Percentiles rank a stretch among this genome's conserved stretches.
Conservation (phyloP, 2,888 invertebrate genomes). For the Cataglyphis rosenhaueri region DNA sequence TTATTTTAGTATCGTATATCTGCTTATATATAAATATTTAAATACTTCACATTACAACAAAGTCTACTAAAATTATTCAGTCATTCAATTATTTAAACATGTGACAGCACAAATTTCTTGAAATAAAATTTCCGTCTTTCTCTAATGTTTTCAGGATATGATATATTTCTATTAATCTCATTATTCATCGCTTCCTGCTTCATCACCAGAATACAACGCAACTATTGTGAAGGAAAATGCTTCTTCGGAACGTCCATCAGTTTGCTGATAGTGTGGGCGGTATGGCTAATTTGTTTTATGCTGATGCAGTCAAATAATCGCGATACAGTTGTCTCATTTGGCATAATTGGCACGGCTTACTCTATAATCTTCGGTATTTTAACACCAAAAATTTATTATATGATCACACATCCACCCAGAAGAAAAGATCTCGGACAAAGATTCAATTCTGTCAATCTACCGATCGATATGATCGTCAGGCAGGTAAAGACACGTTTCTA, state of each 20-base stretch:
- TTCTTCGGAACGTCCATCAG: slow-evolving; percentile 87
- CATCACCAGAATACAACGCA: slow-evolving; percentile 88
- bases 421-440: slow-evolving; percentile 85
- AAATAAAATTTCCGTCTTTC: background rate
- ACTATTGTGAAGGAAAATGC: slow-evolving; percentile 89
- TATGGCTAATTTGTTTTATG: slow-evolving; percentile 89
- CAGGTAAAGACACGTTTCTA: slow-evolving; percentile 74
- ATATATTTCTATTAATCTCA: slow-evolving; percentile 87
- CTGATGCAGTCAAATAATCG: slow-evolving; percentile 86
- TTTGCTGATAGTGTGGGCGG: slow-evolving; percentile 83
- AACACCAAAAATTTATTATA: slow-evolving; percentile 90
- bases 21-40: background rate
- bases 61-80: background rate
- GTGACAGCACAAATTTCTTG: background rate
- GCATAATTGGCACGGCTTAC: slow-evolving; percentile 88
- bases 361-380: slow-evolving; percentile 89
- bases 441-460: slow-evolving; percentile 76
- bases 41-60: background rate
- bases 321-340: slow-evolving; percentile 88
- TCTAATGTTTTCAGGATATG: slow-evolving; percentile 86
- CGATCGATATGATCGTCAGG: slow-evolving; percentile 76
- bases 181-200: slow-evolving; percentile 88
- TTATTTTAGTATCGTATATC: background rate
- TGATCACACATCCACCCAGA: slow-evolving; percentile 88
- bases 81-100: background rate